These are phyloP conservation scores for Muscicapa comitata DNA, from an alignment of 2,797 vertebrate genomes.

Conservation along the genomic window DNA sequence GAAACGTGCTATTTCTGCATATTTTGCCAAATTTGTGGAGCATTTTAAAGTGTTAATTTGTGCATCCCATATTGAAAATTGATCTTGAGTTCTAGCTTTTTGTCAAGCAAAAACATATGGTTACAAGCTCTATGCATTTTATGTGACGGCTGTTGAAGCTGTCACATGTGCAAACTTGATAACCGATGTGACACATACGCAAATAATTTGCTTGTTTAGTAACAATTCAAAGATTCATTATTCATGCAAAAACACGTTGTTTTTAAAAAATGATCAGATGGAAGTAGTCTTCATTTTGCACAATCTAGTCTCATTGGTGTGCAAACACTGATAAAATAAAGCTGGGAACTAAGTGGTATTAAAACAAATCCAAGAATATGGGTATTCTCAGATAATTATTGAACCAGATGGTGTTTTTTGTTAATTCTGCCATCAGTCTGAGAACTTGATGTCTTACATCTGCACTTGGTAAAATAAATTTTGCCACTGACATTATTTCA, in stretches of 20 bases:
- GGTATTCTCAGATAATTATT: slow-evolving; percentile 84
- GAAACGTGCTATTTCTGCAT: slow-evolving; percentile 81
- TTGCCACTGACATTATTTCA: slow-evolving; percentile 82
- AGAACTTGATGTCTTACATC: slow-evolving; percentile 86
- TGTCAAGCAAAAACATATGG: slow-evolving; percentile 90
- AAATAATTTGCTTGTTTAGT: slow-evolving; percentile 86
- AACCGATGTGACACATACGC: slow-evolving; percentile 82
- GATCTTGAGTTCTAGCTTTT: slow-evolving; percentile 84
- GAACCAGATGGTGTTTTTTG: slow-evolving; percentile 93
- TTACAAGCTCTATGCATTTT: slow-evolving; percentile 81
- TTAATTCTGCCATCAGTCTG: slow-evolving; percentile 86
- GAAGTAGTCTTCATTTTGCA: slow-evolving; percentile 77
- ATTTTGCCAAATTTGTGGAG: slow-evolving; percentile 80
- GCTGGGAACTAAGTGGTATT: slow-evolving; percentile 78
- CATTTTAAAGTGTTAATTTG: slow-evolving; percentile 85
- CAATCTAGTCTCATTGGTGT: slow-evolving; percentile 77
- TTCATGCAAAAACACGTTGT: slow-evolving; percentile 79
- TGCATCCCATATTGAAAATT: slow-evolving; percentile 83
- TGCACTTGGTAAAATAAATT: slow-evolving; percentile 85
- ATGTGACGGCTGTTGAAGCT: slow-evolving; percentile 86
- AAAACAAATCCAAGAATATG: slow-evolving; percentile 81
- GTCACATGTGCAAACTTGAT: slow-evolving; percentile 85
- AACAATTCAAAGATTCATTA: slow-evolving; percentile 83
- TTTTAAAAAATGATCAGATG: slow-evolving; percentile 77
- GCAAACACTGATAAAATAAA: slow-evolving; percentile 81